A percentile compares a stretch with the other conserved stretches of the same genome.
These are phyloP conservation scores for Tenebrio molitor DNA, from an alignment of 1,140 invertebrate species.

Conservation along the genomic window DNA sequence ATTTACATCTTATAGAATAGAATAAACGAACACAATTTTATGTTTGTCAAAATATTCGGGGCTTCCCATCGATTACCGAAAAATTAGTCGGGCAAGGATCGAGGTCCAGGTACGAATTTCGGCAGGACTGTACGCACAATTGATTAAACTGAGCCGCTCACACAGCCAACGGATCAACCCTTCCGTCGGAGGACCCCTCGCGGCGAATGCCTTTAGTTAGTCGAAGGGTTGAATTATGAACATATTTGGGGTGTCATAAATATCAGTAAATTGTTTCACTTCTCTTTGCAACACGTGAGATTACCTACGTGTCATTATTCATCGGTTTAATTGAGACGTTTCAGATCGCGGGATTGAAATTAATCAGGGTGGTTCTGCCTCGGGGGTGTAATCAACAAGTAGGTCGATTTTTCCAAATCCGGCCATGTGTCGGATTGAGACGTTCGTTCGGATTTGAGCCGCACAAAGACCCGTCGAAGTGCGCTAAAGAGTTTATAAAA, in stretches of 20 bases:
- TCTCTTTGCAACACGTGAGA: constrained; percentile 43
- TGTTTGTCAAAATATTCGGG: constrained; percentile 43
- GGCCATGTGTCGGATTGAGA: constrained; percentile 24
- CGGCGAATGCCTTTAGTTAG: constrained; percentile 55
- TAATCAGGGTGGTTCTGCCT: constrained; percentile 17
- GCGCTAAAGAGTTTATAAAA: constrained; percentile 42
- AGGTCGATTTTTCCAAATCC: constrained; percentile 33
- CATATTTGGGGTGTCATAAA: constrained; percentile 62
- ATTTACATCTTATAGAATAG: constrained; percentile 59
- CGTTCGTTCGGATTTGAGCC: constrained; percentile 1
- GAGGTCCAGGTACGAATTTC: constrained; percentile 54
- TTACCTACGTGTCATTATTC: constrained; percentile 20
- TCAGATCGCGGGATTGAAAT: constrained; percentile 25
- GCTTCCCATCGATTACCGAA: not conserved
- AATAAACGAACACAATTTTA: constrained; percentile 53
- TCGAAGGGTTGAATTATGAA: constrained; percentile 60
- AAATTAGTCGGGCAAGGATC: not conserved
- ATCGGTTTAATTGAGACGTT: constrained; percentile 25
- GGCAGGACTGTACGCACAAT: constrained; percentile 60
- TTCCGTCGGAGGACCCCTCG: constrained; percentile 43
- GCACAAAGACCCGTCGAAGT: constrained; percentile 2
- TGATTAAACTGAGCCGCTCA: constrained; percentile 60
- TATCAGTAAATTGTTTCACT: constrained; percentile 59
- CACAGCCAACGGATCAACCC: constrained; percentile 51
- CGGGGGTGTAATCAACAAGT: constrained; percentile 27